phyloP scores from a whole-genome alignment of 2,888 invertebrate genomes.

The Drosophila quinaria region DNA sequence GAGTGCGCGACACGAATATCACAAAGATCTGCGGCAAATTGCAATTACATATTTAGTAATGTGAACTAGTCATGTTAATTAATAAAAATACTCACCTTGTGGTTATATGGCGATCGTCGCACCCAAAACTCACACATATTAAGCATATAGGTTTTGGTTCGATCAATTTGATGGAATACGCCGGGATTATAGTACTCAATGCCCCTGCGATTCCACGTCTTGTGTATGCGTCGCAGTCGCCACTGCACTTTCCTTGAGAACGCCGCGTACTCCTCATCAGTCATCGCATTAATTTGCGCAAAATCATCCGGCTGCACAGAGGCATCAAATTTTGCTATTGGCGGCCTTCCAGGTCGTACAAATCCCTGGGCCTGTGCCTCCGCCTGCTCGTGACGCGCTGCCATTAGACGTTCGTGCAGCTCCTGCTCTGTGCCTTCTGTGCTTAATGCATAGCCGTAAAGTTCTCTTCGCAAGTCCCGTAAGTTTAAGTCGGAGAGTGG shows the following conservation, averaged over 20 bases:
- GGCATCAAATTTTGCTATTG: conserved; percentile 35
- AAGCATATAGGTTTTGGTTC: conserved; percentile 32
- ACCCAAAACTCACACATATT: conserved; percentile 51
- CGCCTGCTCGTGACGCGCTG: conserved; percentile 40
- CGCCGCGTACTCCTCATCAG: conserved; percentile 34
- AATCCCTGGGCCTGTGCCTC: conserved; percentile 52
- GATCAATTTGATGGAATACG: conserved; percentile 50
- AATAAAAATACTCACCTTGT: conserved; percentile 32
- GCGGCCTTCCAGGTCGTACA: conserved; percentile 40
- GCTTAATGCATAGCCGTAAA: conserved; percentile 34
- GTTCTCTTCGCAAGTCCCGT: conserved; percentile 42
- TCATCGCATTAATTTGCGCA: conserved; percentile 36
- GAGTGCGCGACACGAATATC: conserved; percentile 39
- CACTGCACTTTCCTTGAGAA: conserved; percentile 37
- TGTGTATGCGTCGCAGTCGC: conserved; percentile 38
- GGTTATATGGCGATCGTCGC: conserved; percentile 41
- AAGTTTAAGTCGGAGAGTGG: conserved; percentile 39
- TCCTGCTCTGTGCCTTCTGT: conserved; percentile 35
- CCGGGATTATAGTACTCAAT: conserved; percentile 52
- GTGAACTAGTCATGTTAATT: background rate
- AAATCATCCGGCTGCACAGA: conserved; percentile 51
- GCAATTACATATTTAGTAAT: background rate
- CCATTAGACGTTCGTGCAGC: conserved; percentile 30
- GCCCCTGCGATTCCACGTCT: conserved; percentile 3
- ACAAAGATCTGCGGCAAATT: conserved; percentile 28